Conservation (phyloP, 2,888 invertebrate genomes). For the Steromphala cineraria region DNA sequence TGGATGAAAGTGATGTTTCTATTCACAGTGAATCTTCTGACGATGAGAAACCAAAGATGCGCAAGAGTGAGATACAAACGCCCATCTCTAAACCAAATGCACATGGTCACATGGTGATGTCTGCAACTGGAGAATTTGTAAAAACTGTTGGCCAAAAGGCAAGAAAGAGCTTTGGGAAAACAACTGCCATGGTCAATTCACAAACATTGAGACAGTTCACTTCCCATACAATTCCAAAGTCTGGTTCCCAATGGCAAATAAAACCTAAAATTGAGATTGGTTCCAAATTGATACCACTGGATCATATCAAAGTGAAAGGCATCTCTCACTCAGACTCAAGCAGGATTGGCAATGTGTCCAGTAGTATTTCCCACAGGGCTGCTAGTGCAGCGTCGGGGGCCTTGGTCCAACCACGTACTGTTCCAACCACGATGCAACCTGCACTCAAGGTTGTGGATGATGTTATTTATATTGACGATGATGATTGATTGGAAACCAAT, state of each 20-base stretch:
- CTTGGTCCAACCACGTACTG: too few species aligned
- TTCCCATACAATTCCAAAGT: not conserved
- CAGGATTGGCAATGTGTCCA: too few species aligned
- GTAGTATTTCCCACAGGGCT: too few species aligned
- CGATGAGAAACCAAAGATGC: not conserved
- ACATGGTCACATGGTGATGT: not conserved
- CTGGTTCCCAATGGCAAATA: too few species aligned
- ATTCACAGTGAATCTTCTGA: not conserved
- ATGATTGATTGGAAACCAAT: not conserved
- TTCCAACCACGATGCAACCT: too few species aligned
- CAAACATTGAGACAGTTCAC: constrained; percentile 1
- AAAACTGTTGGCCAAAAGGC: not conserved
- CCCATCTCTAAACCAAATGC: too few species aligned
- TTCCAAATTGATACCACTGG: too few species aligned
- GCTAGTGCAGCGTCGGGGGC: too few species aligned
- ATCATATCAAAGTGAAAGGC: too few species aligned
- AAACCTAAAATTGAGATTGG: too few species aligned
- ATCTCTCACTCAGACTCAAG: too few species aligned
- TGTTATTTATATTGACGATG: constrained; percentile 26
- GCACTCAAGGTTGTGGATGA: constrained; percentile 12
- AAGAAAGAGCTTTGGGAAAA: not conserved
- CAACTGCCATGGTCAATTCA: not conserved
- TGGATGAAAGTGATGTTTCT: constrained; percentile 5
- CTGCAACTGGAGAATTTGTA: not conserved
- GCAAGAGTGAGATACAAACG: not conserved